Percentiles rank a stretch among this genome's conserved stretches.
phyloP scores from a whole-genome alignment of 2,797 vertebrate genomes.

The Myotis findleyi region DNA sequence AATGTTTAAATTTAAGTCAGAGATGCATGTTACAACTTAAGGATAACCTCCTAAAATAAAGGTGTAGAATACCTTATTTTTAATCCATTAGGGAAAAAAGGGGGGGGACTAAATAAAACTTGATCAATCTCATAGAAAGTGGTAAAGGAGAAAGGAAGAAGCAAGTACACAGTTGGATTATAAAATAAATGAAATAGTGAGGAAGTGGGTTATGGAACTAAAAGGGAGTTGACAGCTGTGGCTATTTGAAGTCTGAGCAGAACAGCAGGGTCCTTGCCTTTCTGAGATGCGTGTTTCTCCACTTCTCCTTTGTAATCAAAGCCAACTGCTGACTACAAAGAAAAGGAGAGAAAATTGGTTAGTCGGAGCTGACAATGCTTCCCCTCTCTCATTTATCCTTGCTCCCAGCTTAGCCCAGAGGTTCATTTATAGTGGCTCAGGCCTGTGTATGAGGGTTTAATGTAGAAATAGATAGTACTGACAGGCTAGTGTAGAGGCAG shows the following conservation, averaged over 20 bases:
- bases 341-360: constrained; percentile 36
- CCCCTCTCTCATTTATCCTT: background rate
- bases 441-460: background rate
- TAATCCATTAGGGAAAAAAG: background rate
- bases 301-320: constrained; percentile 96
- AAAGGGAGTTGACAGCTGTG: background rate
- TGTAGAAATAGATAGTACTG: background rate
- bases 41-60: constrained; percentile 18
- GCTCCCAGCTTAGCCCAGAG: background rate
- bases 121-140: background rate
- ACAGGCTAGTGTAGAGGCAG: background rate
- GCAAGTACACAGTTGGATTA: background rate
- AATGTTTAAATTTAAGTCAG: constrained; percentile 46
- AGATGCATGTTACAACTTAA: constrained; percentile 41
- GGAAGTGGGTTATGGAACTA: background rate
- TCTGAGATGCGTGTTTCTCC: constrained; percentile 93
- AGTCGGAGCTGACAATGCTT: background rate
- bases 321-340: constrained; percentile 93
- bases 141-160: background rate
- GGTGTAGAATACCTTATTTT: background rate
- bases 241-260: background rate
- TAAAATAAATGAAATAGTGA: background rate
- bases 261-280: constrained; percentile 46
- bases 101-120: background rate
- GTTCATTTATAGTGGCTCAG: background rate